A percentile compares a stretch with the other conserved stretches of the same genome.
Evolutionary conservation across 2,797 vertebrate species (phyloP).

Genomic region (Danionella dracula): DNA sequence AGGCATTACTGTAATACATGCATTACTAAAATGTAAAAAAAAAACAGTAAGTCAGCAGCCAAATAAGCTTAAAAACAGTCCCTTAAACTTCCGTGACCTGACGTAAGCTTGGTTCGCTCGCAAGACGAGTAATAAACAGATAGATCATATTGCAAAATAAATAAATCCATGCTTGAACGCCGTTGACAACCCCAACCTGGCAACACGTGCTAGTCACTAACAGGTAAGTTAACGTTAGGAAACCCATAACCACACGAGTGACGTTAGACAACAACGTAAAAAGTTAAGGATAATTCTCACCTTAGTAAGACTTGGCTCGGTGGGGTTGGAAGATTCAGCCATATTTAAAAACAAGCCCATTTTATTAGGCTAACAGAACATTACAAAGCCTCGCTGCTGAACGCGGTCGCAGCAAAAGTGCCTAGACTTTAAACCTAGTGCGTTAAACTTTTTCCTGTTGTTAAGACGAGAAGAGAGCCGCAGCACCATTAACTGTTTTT

Average conservation of each 20-base stretch:
- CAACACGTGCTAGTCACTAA: background rate
- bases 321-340: slow-evolving; percentile 64
- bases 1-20: too few species aligned
- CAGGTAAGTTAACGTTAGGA: background rate
- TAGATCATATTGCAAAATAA: background rate
- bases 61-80: background rate
- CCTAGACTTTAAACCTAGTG: too few species aligned
- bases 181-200: background rate
- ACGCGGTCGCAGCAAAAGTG: slow-evolving; percentile 38
- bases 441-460: background rate
- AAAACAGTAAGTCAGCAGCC: too few species aligned
- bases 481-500: slow-evolving; percentile 42
- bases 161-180: background rate
- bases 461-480: slow-evolving; percentile 48
- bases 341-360: slow-evolving; percentile 73
- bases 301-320: slow-evolving; percentile 60
- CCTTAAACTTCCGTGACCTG: background rate
- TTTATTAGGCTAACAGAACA: slow-evolving; percentile 46
- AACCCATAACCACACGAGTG: too few species aligned
- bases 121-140: background rate
- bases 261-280: background rate
- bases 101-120: background rate
- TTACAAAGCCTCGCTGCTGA: slow-evolving; percentile 21
- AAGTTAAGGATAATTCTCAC: slow-evolving; percentile 55
- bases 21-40: too few species aligned